Conservation (phyloP, 2,888 invertebrate species). For the Xylocampa areola region DNA sequence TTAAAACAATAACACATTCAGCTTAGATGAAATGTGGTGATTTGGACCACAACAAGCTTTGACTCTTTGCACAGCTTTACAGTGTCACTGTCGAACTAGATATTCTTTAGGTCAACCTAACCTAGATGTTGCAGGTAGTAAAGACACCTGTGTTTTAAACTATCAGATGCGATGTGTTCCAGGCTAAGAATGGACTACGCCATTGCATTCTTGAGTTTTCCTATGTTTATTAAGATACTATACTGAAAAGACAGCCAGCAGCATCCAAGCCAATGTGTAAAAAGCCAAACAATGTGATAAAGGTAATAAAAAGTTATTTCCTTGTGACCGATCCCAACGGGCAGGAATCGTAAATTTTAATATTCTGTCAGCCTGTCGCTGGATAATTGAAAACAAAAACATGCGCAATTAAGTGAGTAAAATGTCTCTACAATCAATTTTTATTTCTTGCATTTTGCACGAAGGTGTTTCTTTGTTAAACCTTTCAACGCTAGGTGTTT, state of each 20-base stretch:
- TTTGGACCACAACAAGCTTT: constrained; percentile 63
- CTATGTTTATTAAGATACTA: no score
- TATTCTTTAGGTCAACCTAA: constrained; percentile 63
- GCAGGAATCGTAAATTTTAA: not conserved
- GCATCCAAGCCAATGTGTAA: no score
- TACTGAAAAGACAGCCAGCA: no score
- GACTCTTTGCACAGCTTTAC: constrained; percentile 36
- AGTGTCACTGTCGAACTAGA: constrained; percentile 62
- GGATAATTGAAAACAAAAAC: not conserved
- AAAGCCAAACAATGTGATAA: constrained; percentile 11
- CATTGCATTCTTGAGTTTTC: not conserved
- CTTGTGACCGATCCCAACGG: not conserved
- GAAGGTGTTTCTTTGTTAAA: no score
- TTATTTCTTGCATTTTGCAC: no score
- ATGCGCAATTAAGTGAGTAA: no score
- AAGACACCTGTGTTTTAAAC: constrained; percentile 23
- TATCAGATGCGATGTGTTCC: not conserved
- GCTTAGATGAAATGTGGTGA: constrained; percentile 71
- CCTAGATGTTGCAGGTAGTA: constrained; percentile 15
- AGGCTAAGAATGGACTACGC: not conserved
- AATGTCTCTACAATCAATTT: no score
- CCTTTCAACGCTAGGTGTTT: no score
- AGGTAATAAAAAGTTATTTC: not conserved
- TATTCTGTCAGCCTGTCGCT: not conserved
- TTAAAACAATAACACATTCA: constrained; percentile 85